phyloP scores from a whole-genome alignment of 2,797 vertebrate genomes.

The Microcaecilia unicolor region DNA sequence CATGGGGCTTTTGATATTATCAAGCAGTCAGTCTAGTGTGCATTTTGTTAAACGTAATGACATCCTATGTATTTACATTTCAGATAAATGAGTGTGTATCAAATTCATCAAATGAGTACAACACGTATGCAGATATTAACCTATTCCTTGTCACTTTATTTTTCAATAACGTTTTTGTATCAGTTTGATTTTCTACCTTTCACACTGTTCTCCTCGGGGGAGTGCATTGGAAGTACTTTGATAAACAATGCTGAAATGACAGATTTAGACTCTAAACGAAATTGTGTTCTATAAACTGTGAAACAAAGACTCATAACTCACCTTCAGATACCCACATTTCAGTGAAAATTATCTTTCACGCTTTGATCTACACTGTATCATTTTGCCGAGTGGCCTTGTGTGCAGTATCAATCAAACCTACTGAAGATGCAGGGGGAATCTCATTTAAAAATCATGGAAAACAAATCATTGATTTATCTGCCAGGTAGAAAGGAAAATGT shows the following conservation, averaged over 20 bases:
- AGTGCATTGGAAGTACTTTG: constrained; percentile 29
- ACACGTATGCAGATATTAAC: constrained; percentile 33
- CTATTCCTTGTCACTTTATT: constrained; percentile 15
- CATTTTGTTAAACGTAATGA: constrained; percentile 22
- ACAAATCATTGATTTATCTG: constrained; percentile 46
- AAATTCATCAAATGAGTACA: constrained; percentile 13
- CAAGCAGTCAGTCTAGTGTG: constrained; percentile 6
- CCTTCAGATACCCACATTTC: constrained; percentile 37
- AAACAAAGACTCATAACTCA: constrained; percentile 60
- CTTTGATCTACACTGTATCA: constrained; percentile 54
- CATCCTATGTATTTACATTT: constrained; percentile 20
- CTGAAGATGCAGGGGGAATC: constrained; percentile 37
- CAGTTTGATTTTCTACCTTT: constrained; percentile 40
- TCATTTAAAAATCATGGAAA: constrained; percentile 45
- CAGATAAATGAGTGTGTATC: constrained; percentile 21
- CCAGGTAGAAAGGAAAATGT: constrained; percentile 31
- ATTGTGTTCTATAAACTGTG: constrained; percentile 58
- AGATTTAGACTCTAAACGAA: constrained; percentile 57
- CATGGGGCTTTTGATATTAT: neutral
- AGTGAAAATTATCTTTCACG: constrained; percentile 51
- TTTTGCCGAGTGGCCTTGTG: constrained; percentile 47
- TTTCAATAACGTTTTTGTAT: constrained; percentile 20
- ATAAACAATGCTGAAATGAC: constrained; percentile 59
- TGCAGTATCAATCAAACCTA: constrained; percentile 49
- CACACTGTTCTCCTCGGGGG: constrained; percentile 29